Conservation (phyloP, 2,113 vertebrate species). For the Psilopogon haemacephalus region DNA sequence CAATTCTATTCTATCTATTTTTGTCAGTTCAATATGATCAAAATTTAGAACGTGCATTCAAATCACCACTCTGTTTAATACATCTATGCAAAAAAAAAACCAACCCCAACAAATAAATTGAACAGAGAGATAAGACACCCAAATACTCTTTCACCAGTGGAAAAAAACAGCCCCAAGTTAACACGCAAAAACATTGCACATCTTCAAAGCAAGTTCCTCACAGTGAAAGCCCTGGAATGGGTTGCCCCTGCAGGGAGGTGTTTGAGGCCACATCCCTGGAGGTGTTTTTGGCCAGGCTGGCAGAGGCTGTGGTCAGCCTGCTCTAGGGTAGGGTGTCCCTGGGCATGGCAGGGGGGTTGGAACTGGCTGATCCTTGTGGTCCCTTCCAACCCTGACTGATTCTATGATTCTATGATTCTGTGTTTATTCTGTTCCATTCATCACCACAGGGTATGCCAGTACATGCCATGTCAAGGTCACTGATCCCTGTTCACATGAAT, state of each 20-base stretch:
- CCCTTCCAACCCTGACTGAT: too few relatives aligned
- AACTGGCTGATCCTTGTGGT: too few relatives aligned
- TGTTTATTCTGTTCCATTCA: slow-evolving; percentile 40
- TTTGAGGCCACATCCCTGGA: too few relatives aligned
- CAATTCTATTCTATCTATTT: too few relatives aligned
- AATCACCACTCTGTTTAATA: slow-evolving; percentile 34
- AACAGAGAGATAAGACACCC: neutral
- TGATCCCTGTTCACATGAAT: slow-evolving; percentile 35
- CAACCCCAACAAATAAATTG: neutral
- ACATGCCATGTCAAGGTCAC: slow-evolving; percentile 54
- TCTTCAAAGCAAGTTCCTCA: too few relatives aligned
- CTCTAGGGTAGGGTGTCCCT: too few relatives aligned
- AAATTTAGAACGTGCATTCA: neutral
- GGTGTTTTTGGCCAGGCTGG: too few relatives aligned
- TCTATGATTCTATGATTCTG: too few relatives aligned
- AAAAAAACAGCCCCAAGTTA: neutral
- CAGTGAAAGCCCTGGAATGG: too few relatives aligned
- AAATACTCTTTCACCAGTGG: neutral
- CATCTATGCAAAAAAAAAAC: neutral
- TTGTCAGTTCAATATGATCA: neutral
- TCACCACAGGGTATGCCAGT: slow-evolving; percentile 45
- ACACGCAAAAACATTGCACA: neutral
- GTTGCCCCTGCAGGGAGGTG: too few relatives aligned
- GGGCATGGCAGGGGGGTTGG: too few relatives aligned
- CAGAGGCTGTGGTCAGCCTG: too few relatives aligned